Conservation (phyloP, 1,140 invertebrate genomes). For the Lepidotrigona ventralis region DNA sequence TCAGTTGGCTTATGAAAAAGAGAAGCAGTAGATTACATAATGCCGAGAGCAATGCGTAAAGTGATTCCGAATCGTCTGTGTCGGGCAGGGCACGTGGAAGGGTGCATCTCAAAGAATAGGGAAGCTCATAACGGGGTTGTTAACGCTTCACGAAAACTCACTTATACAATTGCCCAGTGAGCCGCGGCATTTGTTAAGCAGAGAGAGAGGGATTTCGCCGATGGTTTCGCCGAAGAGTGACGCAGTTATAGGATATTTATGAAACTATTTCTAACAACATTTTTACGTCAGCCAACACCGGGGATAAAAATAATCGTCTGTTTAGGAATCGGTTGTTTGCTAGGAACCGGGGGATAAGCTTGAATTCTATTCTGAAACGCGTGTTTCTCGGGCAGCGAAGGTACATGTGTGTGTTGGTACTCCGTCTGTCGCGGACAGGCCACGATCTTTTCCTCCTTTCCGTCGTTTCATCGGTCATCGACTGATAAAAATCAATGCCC, state of each 20-base stretch:
- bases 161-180: conserved; percentile 49
- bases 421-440: not conserved
- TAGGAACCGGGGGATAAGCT: conserved; percentile 6
- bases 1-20: not conserved
- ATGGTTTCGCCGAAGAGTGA: conserved; percentile 48
- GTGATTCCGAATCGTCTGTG: conserved; percentile 8
- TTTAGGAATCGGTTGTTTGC: conserved; percentile 16
- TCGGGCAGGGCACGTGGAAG: not conserved
- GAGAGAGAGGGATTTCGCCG: conserved; percentile 40
- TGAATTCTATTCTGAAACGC: not conserved
- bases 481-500: not conserved
- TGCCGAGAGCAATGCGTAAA: conserved; percentile 9
- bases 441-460: not conserved
- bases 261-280: conserved; percentile 30
- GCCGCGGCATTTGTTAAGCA: conserved; percentile 19
- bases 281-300: conserved; percentile 12
- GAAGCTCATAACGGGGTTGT: conserved; percentile 42
- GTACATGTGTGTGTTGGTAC: too few species aligned
- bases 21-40: not conserved
- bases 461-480: not conserved
- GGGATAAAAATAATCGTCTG: conserved; percentile 33
- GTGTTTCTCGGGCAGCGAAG: too few species aligned
- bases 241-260: conserved; percentile 30
- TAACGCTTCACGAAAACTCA: conserved; percentile 55
- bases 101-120: conserved; percentile 53